Evolutionary conservation across 2,888 invertebrate genomes (phyloP).

Genomic region (Lampropteryx suffumata): DNA sequence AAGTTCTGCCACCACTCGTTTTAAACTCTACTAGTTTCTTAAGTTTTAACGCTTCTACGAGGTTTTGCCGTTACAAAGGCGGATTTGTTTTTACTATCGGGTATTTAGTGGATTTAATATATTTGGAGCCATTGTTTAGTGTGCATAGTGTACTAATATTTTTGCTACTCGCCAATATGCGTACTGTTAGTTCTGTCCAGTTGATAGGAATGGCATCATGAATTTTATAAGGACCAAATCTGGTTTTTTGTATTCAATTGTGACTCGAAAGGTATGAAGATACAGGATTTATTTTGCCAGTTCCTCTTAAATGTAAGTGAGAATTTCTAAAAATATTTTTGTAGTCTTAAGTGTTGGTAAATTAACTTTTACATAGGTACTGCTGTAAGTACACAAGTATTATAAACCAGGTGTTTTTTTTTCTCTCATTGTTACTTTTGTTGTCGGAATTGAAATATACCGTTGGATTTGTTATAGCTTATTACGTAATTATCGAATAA

Average conservation of each 20-base stretch:
- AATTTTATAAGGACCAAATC: slow-evolving; percentile 73
- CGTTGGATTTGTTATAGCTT: slow-evolving; percentile 56
- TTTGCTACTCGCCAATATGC: slow-evolving; percentile 71
- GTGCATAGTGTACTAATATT: slow-evolving; percentile 78
- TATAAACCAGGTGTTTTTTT: slow-evolving; percentile 44
- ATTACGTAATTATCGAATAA: slow-evolving; percentile 54
- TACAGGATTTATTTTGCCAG: slow-evolving; percentile 82
- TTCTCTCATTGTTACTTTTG: slow-evolving; percentile 40
- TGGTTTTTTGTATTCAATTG: slow-evolving; percentile 60
- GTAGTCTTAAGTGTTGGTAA: slow-evolving; percentile 79
- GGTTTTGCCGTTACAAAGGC: slow-evolving; percentile 62
- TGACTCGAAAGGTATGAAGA: slow-evolving; percentile 52
- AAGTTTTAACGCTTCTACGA: slow-evolving; percentile 73
- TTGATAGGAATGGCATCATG: slow-evolving; percentile 78
- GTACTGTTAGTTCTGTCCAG: slow-evolving; percentile 69
- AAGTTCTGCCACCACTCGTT: slow-evolving; percentile 55
- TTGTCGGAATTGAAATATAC: slow-evolving; percentile 52
- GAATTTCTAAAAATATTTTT: slow-evolving; percentile 81
- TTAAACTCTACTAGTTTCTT: slow-evolving; percentile 67
- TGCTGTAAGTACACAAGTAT: slow-evolving; percentile 69
- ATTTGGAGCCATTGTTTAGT: slow-evolving; percentile 75
- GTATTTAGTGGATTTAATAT: slow-evolving; percentile 77
- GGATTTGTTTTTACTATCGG: slow-evolving; percentile 65
- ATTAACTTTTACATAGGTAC: slow-evolving; percentile 72
- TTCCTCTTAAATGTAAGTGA: slow-evolving; percentile 82